Conservation (phyloP, 2,797 vertebrate species). For the Sebastes ruberrimus region DNA sequence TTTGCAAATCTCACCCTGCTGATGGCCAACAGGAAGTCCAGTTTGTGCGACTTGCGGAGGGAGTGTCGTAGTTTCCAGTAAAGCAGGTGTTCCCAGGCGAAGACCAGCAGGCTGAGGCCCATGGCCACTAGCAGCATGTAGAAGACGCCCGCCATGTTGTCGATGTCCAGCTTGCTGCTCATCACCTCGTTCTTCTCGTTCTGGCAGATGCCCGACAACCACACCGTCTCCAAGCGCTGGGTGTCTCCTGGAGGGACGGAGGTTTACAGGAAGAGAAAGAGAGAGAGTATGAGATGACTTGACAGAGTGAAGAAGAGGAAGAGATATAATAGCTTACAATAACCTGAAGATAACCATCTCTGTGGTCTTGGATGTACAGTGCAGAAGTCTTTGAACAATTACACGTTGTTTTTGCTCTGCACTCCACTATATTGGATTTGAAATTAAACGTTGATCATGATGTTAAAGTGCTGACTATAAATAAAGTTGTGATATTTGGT, state of each 20-base stretch:
- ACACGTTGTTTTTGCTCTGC: background rate
- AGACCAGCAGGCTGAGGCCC: constrained; percentile 97
- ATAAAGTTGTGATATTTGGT: background rate
- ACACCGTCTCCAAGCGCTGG: constrained; percentile 95
- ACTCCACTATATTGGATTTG: background rate
- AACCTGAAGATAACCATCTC: background rate
- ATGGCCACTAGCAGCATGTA: constrained; percentile 99
- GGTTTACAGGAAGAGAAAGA: background rate
- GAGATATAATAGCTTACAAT: background rate
- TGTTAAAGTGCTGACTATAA: background rate
- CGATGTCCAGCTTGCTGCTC: constrained; percentile 98
- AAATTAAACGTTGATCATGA: background rate
- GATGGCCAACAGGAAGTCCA: constrained; percentile 93
- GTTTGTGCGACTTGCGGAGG: constrained; percentile 86
- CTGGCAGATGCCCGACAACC: constrained; percentile 98
- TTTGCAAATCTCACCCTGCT: constrained; percentile 88
- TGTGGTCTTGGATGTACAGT: background rate
- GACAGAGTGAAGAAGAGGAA: background rate
- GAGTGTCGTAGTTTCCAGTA: constrained; percentile 96
- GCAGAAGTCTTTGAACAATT: background rate
- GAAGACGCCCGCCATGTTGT: constrained; percentile 99
- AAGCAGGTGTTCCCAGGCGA: constrained; percentile 96
- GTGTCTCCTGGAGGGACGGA: constrained; percentile 87
- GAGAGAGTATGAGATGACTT: background rate
- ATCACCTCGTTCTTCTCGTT: constrained; percentile 99